Conservation (phyloP, 2,113 vertebrate species). For the Spheniscus mendiculus region DNA sequence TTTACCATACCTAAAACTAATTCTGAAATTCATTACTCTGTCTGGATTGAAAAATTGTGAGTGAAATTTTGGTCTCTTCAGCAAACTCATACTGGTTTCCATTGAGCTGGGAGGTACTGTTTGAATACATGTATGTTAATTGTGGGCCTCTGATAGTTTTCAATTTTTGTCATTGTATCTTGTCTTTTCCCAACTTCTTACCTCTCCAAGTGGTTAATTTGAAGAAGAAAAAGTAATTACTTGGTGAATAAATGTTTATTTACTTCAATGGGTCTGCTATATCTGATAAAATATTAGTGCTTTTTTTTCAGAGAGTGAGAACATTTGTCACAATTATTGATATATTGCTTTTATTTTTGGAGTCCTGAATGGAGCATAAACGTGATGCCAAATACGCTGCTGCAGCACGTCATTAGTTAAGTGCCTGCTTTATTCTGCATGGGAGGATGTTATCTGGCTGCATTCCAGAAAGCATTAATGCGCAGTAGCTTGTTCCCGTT, state of each 20-base stretch:
- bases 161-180: neutral
- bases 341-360: neutral
- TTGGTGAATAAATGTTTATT: neutral
- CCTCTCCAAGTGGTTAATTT: neutral
- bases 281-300: neutral
- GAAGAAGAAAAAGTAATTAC: neutral
- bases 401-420: neutral
- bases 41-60: neutral
- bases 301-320: neutral
- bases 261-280: neutral
- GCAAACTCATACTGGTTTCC: neutral
- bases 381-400: neutral
- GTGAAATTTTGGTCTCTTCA: neutral
- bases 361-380: neutral
- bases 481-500: neutral
- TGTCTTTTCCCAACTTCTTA: neutral
- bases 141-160: neutral
- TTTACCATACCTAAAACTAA: neutral
- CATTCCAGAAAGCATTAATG: neutral
- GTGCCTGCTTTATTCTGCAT: neutral
- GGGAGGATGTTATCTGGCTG: slow-evolving; percentile 14
- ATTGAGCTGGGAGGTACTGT: neutral
- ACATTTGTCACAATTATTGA: neutral
- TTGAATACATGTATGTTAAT: neutral
- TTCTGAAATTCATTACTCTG: neutral